A percentile compares a stretch with the other conserved stretches of the same genome.
These are phyloP conservation scores for Orius insidiosus DNA, from an alignment of 1,140 invertebrate species.

Conservation along the genomic window DNA sequence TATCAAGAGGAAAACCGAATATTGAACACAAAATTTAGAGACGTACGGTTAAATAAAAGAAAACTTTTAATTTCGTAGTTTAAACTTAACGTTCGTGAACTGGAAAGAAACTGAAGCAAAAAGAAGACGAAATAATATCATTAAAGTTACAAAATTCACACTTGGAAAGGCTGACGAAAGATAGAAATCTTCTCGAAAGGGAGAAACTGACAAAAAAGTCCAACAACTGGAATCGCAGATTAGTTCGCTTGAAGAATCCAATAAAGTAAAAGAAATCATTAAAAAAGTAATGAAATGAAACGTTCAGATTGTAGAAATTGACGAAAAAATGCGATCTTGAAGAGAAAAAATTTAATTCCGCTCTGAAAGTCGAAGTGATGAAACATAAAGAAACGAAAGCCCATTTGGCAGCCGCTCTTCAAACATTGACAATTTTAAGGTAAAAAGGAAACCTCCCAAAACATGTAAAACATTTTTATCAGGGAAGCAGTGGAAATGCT, in stretches of 20 bases:
- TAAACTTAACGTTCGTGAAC: conserved; percentile 12
- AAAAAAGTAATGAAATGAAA: conserved; percentile 52
- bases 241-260: no score
- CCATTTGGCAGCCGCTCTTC: conserved; percentile 40
- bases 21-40: no score
- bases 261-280: conserved; percentile 31
- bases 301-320: conserved; percentile 20
- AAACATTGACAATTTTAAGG: conserved; percentile 26
- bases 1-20: no score
- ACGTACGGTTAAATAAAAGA: no score
- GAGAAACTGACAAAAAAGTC: conserved; percentile 48
- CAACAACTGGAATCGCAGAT: conserved; percentile 33
- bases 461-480: no score
- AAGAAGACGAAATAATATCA: conserved; percentile 24
- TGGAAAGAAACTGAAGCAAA: conserved; percentile 14
- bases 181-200: conserved; percentile 49
- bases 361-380: conserved; percentile 42
- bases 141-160: conserved; percentile 43
- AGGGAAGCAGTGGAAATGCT: no score
- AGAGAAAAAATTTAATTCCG: conserved; percentile 47
- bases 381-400: conserved; percentile 51
- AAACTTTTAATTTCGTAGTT: conserved; percentile 5
- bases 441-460: no score
- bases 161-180: conserved; percentile 45
- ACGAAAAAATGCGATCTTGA: conserved; percentile 43